phyloP scores from a whole-genome alignment of 2,113 vertebrate genomes.

The Pangasianodon gigas region DNA sequence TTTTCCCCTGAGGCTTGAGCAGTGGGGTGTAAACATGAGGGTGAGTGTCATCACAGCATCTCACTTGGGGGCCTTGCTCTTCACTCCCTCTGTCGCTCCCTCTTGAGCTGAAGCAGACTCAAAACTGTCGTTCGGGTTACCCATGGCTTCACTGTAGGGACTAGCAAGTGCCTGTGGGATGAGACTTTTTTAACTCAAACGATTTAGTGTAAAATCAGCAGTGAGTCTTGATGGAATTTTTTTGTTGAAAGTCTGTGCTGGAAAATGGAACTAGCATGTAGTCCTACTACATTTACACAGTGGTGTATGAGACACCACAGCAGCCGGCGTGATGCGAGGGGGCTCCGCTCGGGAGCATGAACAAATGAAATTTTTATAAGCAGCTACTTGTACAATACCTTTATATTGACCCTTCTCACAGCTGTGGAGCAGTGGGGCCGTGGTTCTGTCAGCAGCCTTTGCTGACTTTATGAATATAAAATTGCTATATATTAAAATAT shows the following conservation, averaged over 20 bases:
- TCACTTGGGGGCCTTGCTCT: constrained; percentile 37
- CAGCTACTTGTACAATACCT: neutral
- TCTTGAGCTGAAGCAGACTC: constrained; percentile 19
- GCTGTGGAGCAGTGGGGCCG: neutral
- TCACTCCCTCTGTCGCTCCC: constrained; percentile 17
- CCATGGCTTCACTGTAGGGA: constrained; percentile 17
- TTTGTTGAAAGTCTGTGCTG: neutral
- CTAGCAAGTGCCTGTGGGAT: neutral
- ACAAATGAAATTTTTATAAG: neutral
- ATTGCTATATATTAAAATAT: neutral
- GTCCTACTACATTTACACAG: neutral
- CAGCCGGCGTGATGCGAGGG: neutral
- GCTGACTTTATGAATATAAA: neutral
- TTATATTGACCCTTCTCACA: neutral
- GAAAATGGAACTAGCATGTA: neutral
- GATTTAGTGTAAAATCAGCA: constrained; percentile 5
- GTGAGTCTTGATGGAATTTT: neutral
- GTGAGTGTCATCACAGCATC: constrained; percentile 44
- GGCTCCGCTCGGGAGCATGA: neutral
- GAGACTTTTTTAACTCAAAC: neutral
- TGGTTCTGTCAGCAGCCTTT: neutral
- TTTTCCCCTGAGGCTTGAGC: constrained; percentile 55
- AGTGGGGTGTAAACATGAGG: constrained; percentile 55
- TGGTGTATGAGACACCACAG: neutral
- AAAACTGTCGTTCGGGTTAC: constrained; percentile 1